Conservation (phyloP, 53 echinoderm and acorn worm genomes). For the Crossaster papposus region DNA sequence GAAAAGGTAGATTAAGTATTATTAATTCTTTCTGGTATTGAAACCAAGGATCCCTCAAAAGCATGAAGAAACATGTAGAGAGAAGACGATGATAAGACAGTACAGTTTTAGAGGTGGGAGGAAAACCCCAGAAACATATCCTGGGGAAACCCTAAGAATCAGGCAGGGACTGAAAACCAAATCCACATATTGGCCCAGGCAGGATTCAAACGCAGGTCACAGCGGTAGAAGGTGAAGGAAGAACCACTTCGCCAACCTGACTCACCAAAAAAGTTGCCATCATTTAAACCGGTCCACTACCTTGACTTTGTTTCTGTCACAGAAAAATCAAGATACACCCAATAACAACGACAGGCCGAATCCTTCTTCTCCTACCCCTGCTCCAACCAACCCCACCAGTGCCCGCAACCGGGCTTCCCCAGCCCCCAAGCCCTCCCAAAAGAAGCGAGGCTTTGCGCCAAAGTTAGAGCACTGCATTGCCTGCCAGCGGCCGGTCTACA, state of each 20-base stretch:
- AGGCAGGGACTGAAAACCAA: no score
- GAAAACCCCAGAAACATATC: no score
- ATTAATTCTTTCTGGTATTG: no score
- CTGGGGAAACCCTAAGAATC: no score
- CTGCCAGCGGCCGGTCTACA: conserved; percentile 75
- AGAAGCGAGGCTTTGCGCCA: conserved; percentile 69
- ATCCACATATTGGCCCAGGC: no score
- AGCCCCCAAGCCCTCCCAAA: conserved; percentile 21
- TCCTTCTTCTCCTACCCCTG: conserved; percentile 4
- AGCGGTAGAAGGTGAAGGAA: no score
- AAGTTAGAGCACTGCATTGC: conserved; percentile 79
- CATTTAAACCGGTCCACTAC: neutral
- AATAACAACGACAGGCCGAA: neutral
- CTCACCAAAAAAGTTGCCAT: neutral
- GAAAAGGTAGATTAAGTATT: neutral
- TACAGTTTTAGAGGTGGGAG: no score
- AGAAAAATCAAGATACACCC: conserved; percentile 13
- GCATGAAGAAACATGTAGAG: no score
- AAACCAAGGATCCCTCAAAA: no score
- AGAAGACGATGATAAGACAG: no score
- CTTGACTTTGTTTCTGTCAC: neutral
- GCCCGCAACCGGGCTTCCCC: neutral
- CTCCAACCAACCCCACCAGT: neutral
- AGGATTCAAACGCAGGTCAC: no score
- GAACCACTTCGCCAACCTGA: no score